A percentile compares a stretch with the other conserved stretches of the same genome.
phyloP scores from a whole-genome alignment of 2,113 vertebrate genomes.

The Dasyprocta punctata region DNA sequence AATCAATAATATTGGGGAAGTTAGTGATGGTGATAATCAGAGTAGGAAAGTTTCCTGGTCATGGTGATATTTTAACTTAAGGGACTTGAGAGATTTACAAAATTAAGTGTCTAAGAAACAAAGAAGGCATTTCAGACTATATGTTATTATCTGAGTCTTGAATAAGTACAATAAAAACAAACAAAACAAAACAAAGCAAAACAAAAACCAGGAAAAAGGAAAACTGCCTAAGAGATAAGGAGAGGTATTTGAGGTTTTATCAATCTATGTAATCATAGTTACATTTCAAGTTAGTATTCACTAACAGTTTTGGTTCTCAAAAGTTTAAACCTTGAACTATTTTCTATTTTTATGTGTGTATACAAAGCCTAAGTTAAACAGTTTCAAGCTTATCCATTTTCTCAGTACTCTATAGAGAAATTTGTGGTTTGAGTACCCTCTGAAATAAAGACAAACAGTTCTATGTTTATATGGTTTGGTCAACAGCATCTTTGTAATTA shows the following conservation, averaged over 20 bases:
- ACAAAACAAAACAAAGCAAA: not conserved
- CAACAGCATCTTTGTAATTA: slow-evolving; percentile 42
- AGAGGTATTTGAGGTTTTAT: slow-evolving; percentile 68
- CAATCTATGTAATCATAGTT: slow-evolving; percentile 64
- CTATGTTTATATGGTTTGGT: slow-evolving; percentile 50
- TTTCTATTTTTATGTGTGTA: slow-evolving; percentile 51
- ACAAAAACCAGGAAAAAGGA: slow-evolving; percentile 26
- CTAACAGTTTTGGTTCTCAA: slow-evolving; percentile 42
- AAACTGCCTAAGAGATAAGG: slow-evolving; percentile 48
- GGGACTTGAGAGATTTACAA: slow-evolving; percentile 23
- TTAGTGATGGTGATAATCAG: not conserved
- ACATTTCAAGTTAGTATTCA: slow-evolving; percentile 43
- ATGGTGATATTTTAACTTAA: slow-evolving; percentile 48
- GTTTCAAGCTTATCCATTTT: slow-evolving; percentile 60
- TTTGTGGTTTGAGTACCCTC: slow-evolving; percentile 51
- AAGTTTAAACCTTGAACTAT: slow-evolving; percentile 45
- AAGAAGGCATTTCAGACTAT: slow-evolving; percentile 40
- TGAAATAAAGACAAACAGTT: slow-evolving; percentile 53
- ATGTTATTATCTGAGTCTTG: slow-evolving; percentile 37
- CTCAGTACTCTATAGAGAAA: not conserved
- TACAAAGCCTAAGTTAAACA: slow-evolving; percentile 37
- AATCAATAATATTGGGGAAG: not conserved
- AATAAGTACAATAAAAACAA: not conserved
- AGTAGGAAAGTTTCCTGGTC: not conserved
- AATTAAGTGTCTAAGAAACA: slow-evolving; percentile 20